Conservation (phyloP, 2,113 vertebrate species). For the Nesoenas mayeri region DNA sequence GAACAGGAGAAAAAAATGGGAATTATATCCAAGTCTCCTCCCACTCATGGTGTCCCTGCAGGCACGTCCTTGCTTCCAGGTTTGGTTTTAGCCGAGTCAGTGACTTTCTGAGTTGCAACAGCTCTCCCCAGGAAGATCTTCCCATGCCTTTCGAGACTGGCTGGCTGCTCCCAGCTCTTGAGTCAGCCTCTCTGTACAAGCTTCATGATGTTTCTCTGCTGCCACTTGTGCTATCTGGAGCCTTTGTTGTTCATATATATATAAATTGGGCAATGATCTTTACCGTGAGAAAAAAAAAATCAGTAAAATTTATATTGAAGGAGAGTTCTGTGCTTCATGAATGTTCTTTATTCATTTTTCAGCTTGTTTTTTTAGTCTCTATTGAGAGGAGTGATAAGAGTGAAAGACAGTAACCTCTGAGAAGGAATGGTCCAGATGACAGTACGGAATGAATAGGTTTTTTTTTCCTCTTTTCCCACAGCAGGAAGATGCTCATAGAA, state of each 20-base stretch:
- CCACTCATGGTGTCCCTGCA: not conserved
- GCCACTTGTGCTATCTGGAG: not conserved
- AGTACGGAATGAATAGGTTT: not conserved
- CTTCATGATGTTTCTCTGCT: not conserved
- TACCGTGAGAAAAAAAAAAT: not conserved
- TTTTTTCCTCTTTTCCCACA: not conserved
- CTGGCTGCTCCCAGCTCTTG: not conserved
- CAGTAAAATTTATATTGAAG: not conserved
- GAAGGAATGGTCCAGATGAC: not conserved
- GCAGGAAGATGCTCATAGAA: not conserved
- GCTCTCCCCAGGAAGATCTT: not conserved
- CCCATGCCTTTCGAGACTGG: not conserved
- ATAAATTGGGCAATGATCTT: not conserved
- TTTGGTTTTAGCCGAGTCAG: not conserved
- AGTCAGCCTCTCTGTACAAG: not conserved
- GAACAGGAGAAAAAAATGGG: not conserved
- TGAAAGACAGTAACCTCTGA: not conserved
- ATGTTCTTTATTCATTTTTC: not conserved
- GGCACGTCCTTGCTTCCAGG: not conserved
- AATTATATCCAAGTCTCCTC: not conserved
- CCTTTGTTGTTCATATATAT: not conserved
- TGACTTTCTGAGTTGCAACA: not conserved
- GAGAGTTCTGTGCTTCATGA: not conserved
- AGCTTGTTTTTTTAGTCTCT: not conserved
- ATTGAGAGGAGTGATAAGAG: not conserved